phyloP scores from a whole-genome alignment of 1,140 invertebrate species.

The Conus betulinus region DNA sequence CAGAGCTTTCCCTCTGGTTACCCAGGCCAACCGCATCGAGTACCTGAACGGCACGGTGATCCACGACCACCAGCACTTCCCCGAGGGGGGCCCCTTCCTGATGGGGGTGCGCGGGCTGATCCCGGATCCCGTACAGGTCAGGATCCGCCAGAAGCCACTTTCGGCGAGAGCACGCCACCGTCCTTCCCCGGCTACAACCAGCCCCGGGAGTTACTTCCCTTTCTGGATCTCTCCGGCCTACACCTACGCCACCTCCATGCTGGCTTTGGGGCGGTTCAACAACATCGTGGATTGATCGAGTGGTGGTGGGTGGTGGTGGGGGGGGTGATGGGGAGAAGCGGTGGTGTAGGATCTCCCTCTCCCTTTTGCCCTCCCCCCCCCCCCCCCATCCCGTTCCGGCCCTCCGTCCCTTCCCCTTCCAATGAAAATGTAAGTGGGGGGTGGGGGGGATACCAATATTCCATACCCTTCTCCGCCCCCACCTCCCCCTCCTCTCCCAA shows the following conservation, averaged over 20 bases:
- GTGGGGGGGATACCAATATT: too few species aligned
- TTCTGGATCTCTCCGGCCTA: constrained; percentile 64
- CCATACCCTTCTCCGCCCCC: too few species aligned
- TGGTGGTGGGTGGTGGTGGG: neutral
- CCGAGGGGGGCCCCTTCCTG: constrained; percentile 43
- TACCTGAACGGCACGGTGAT: constrained; percentile 62
- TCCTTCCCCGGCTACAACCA: constrained; percentile 57
- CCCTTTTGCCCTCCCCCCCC: neutral
- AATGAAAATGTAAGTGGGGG: neutral
- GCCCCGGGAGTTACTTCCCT: constrained; percentile 51
- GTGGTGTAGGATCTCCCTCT: neutral
- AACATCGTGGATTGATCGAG: neutral
- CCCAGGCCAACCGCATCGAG: constrained; percentile 63
- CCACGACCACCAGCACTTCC: constrained; percentile 37
- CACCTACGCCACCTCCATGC: constrained; percentile 57
- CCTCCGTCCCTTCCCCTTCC: neutral
- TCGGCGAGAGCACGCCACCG: constrained; percentile 56
- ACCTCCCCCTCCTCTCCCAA: too few species aligned
- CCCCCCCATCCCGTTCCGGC: neutral
- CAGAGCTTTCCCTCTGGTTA: constrained; percentile 63
- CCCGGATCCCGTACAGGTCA: constrained; percentile 46
- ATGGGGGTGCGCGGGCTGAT: constrained; percentile 56
- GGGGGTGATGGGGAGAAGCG: neutral
- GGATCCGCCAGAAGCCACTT: constrained; percentile 57
- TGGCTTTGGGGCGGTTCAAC: constrained; percentile 53